Percentiles rank a stretch among this genome's conserved stretches.
phyloP scores from a whole-genome alignment of 2,113 vertebrate genomes.

The Hymenochirus boettgeri region DNA sequence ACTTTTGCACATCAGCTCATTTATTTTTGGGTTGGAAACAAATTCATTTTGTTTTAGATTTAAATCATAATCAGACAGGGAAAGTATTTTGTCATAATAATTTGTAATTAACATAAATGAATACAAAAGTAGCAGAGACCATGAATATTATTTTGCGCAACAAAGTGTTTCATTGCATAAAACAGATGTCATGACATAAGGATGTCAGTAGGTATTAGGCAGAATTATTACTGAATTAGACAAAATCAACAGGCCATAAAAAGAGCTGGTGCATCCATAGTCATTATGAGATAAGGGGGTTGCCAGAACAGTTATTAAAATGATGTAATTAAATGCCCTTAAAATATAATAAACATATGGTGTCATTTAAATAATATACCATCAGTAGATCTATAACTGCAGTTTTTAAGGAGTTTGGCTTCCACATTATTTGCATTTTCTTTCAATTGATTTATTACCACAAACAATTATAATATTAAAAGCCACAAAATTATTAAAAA shows the following conservation, averaged over 20 bases:
- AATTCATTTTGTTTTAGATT: not conserved
- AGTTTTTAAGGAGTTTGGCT: no score
- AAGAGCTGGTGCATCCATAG: conserved; percentile 13
- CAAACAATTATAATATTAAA: not conserved
- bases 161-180: conserved; percentile 1
- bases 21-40: no score
- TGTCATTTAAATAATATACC: not conserved
- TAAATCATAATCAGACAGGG: not conserved
- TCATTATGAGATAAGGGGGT: conserved; percentile 5
- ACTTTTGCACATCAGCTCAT: no score
- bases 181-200: conserved; percentile 32
- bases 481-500: not conserved
- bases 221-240: conserved; percentile 29
- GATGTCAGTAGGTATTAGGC: conserved; percentile 33
- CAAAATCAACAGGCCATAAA: conserved; percentile 31
- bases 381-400: not conserved
- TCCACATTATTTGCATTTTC: no score
- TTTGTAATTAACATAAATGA: conserved; percentile 1
- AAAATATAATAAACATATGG: conserved; percentile 27
- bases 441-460: no score
- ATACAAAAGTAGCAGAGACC: not conserved
- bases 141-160: not conserved
- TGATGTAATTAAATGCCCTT: conserved; percentile 12
- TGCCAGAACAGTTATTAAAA: conserved; percentile 7
- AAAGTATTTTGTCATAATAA: not conserved